Base-by-base conservation (phyloP, 1,140 invertebrate genomes). In the Eupristina koningsbergeri region DNA sequence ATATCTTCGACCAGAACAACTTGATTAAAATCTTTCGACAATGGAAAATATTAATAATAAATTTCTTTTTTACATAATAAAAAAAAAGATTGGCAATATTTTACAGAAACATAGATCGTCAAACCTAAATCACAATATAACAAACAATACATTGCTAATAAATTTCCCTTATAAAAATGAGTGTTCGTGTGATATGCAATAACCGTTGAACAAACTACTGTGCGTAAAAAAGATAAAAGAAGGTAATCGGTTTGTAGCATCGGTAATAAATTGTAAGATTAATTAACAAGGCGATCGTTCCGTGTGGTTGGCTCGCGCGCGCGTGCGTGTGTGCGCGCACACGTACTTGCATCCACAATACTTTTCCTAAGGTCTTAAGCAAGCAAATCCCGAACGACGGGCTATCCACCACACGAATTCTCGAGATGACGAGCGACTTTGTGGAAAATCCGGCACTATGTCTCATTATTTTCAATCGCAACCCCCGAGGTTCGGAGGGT, bases 401-500 rank as follows among this genome's bases (percentile, higher is more conserved):
- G 63, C 31, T 76, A 81, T 76, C 64, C 81, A 50, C 74, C 53
- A 1, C 29, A 47, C 13, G 26, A 41, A 78, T 78, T 50, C 69
- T 81, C 36, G 83, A 83, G 83, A 86, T 87, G 84, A 83, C 80
- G 73, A 81, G 83, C 84, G 82, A 84, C 84, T 85, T 86, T 84
- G 85, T 80, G 81, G 69, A 81, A 86, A 81, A 87, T 85, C 86
- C 77, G 81, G 80, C 82, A 84, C 85, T 87, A 89, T 86, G 88
- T 89, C 88, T 90, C 90, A 89, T 92, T 92, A 92, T 89, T 92
- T 92, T 92, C 91, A 92, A 92, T 92, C 90, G 88, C 85, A 77
- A 86, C 2, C 53, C 53, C 53, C 53, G 22, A 58, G 2, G 13
- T 19, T 58, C 26, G 53, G 53, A 58, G 53, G 53, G 53, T 58